Evolutionary conservation across 2,797 vertebrate species (phyloP), one percentile per base, ranked within the genome.

Genomic region (Galago senegalensis): DNA sequence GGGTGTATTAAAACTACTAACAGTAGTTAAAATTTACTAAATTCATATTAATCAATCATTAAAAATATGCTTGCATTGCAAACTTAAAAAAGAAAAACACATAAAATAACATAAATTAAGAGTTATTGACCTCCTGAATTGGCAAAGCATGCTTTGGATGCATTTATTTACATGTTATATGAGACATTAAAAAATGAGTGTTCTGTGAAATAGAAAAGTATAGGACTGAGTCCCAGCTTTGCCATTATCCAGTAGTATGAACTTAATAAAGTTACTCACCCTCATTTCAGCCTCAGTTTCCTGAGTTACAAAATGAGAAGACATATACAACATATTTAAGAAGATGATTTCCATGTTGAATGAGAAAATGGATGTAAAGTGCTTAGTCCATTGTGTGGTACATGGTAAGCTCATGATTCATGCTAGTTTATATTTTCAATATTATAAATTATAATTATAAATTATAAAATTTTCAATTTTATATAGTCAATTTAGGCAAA

Each of bases 401-500:
- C 13, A 89, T 37, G 69, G 9, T 69, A 63, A 73, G 3, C 13
- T 60, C 23, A 43, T 29, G 20, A 25, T 61, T 75, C 87, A 18
- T 75, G 11, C 83, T 77, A 65, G 13, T 65, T 90, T 53, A 46
- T 49, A 27, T 81, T 92, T 96, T 79, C 20, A 65, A 84, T 34
- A 34, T 34, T 34, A 34, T 34, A 34, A 34, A 34, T 34, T 34
- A 34, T 34, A 34, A 34, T 34, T 34, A 34, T 34, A 34, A 34
- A 34, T 34, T 34, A 34, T 34, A 34, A 34, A 34, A 34, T 34
- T 34, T 34, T 34, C 34, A 34, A 34, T 34, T 34, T 34, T 34
- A 34, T 34, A 34, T 34, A 92, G 11, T 5, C 29, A 92, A 70
- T 94, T 86, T 89, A 95, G 43, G 12, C 25, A 76, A 86, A 93